These are phyloP conservation scores for Etheostoma nigrum DNA, from an alignment of 2,797 vertebrate species.

Conservation along the genomic window DNA sequence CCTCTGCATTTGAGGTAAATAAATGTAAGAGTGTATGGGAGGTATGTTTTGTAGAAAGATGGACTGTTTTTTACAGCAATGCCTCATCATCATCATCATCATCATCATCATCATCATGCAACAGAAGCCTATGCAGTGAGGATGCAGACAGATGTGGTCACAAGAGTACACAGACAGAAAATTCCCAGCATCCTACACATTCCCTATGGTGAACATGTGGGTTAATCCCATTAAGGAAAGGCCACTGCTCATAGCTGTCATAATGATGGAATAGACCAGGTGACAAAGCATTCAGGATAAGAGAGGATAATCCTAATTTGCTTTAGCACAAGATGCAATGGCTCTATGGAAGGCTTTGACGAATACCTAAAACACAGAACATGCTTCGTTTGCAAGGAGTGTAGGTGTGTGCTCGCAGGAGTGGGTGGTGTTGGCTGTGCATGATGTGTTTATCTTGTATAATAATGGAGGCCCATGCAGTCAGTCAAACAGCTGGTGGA, in stretches of 20 bases:
- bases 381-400: slow-evolving; percentile 46
- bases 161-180: slow-evolving; percentile 29
- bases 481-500: slow-evolving; percentile 68
- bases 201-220: slow-evolving; percentile 63
- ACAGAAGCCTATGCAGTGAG: slow-evolving; percentile 10
- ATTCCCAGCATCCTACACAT: slow-evolving; percentile 51
- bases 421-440: slow-evolving; percentile 8
- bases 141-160: slow-evolving; percentile 56
- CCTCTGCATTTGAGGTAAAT: neutral
- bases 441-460: slow-evolving; percentile 39
- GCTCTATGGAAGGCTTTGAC: slow-evolving; percentile 32
- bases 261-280: slow-evolving; percentile 54
- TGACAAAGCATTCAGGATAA: slow-evolving; percentile 69
- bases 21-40: neutral
- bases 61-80: neutral
- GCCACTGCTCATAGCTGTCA: slow-evolving; percentile 63
- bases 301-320: slow-evolving; percentile 67
- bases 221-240: slow-evolving; percentile 70
- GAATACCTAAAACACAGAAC: slow-evolving; percentile 40
- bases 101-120: neutral
- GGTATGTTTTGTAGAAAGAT: slow-evolving; percentile 5
- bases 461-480: slow-evolving; percentile 59
- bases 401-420: slow-evolving; percentile 16
- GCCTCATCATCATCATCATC: neutral
- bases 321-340: slow-evolving; percentile 49